Evolutionary conservation across 1,140 invertebrate species (phyloP).

Genomic region (Neoseiulus cucumeris): DNA sequence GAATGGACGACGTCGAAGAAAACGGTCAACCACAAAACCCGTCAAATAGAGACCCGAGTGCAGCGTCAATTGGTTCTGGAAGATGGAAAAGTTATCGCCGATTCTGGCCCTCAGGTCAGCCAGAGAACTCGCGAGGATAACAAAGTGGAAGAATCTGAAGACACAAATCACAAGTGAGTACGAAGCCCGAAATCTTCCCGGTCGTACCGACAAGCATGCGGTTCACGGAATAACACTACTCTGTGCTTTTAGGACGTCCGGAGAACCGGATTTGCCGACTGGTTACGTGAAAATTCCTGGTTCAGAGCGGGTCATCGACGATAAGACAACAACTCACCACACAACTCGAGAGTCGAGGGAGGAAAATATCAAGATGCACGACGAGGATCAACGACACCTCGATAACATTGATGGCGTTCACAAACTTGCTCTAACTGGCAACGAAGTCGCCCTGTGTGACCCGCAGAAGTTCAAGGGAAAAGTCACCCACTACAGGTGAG

Average conservation of each 20-base stretch:
- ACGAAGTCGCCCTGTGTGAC: not conserved
- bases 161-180: constrained; percentile 7
- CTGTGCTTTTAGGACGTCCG: not conserved
- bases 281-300: constrained; percentile 36
- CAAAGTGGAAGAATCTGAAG: constrained; percentile 44
- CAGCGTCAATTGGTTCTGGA: constrained; percentile 68
- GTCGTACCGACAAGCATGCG: not conserved
- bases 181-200: no score
- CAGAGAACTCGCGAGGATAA: constrained; percentile 71
- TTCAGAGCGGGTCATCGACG: constrained; percentile 51
- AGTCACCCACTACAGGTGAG: constrained; percentile 6
- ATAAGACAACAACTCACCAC: constrained; percentile 21
- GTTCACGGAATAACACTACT: not conserved
- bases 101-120: constrained; percentile 66
- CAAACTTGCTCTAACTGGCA: not conserved
- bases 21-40: constrained; percentile 61
- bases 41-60: constrained; percentile 67
- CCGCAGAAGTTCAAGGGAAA: constrained; percentile 7
- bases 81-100: constrained; percentile 66
- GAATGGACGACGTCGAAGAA: constrained; percentile 74
- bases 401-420: constrained; percentile 2
- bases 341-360: constrained; percentile 20
- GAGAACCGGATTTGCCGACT: not conserved
- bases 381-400: constrained; percentile 16
- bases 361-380: constrained; percentile 23